phyloP scores from a whole-genome alignment of 2,888 invertebrate genomes.

The Rotaria magnacalcarata region DNA sequence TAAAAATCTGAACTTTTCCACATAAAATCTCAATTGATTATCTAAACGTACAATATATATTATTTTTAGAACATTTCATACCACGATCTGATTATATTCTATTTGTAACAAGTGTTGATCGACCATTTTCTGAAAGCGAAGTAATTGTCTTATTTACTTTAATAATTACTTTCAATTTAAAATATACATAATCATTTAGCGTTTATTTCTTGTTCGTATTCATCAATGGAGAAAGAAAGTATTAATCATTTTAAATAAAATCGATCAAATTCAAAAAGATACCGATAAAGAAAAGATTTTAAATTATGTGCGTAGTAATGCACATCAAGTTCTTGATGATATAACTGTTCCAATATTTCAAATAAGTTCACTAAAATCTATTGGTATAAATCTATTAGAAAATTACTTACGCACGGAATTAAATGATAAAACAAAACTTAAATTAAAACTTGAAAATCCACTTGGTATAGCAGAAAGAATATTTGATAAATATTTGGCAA shows the following conservation, averaged over 20 bases:
- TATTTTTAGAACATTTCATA: slow-evolving; percentile 17
- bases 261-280: slow-evolving; percentile 2
- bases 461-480: not conserved
- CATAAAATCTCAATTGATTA: too few relatives aligned
- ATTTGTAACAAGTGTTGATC: slow-evolving; percentile 29
- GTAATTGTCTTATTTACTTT: not conserved
- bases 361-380: not conserved
- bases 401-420: not conserved
- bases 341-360: not conserved
- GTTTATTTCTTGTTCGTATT: slow-evolving; percentile 20
- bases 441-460: slow-evolving; percentile 26
- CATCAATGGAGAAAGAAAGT: slow-evolving; percentile 33
- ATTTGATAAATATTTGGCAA: not conserved
- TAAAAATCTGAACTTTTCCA: too few relatives aligned
- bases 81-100: slow-evolving; percentile 8
- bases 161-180: not conserved
- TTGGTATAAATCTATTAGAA: not conserved
- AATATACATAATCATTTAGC: not conserved
- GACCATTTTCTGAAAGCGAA: slow-evolving; percentile 31
- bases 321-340: slow-evolving; percentile 5
- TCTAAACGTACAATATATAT: too few relatives aligned
- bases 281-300: not conserved
- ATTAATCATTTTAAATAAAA: slow-evolving; percentile 14
- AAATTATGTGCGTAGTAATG: not conserved
- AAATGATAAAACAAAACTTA: not conserved